phyloP scores from a whole-genome alignment of 2,888 invertebrate genomes.

The Deilephila elpenor region DNA sequence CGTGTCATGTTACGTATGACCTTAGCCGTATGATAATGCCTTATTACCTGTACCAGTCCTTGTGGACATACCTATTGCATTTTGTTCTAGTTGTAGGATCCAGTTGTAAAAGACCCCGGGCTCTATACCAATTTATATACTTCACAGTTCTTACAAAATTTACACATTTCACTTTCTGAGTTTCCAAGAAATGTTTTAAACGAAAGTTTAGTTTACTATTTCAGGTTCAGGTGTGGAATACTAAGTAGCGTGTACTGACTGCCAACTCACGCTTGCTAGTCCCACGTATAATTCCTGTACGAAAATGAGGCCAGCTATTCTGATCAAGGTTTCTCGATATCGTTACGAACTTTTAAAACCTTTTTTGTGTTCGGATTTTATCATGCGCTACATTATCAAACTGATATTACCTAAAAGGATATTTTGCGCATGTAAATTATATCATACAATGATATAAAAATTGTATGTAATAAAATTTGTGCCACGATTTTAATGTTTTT shows the following conservation, averaged over 20 bases:
- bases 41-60: conserved; percentile 41
- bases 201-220: conserved; percentile 53
- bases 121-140: not conserved
- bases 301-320: conserved; percentile 27
- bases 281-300: conserved; percentile 44
- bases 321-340: conserved; percentile 14
- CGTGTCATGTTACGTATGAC: conserved; percentile 43
- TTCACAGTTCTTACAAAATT: conserved; percentile 15
- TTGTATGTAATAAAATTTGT: too few relatives aligned
- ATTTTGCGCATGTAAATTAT: too few relatives aligned
- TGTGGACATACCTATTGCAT: conserved; percentile 40
- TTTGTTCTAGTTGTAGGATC: conserved; percentile 42
- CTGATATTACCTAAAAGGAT: not conserved
- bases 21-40: conserved; percentile 47
- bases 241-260: conserved; percentile 30
- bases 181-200: conserved; percentile 54
- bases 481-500: too few relatives aligned
- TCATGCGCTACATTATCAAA: not conserved
- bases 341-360: not conserved
- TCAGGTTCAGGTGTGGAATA: conserved; percentile 29
- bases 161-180: conserved; percentile 33
- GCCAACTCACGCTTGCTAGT: conserved; percentile 41
- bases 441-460: too few relatives aligned
- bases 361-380: not conserved
- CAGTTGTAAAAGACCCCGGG: conserved; percentile 19